Evolutionary conservation across 2,113 vertebrate species (phyloP), one percentile per base, ranked within the genome.

Genomic region (Hippocampus comes): DNA sequence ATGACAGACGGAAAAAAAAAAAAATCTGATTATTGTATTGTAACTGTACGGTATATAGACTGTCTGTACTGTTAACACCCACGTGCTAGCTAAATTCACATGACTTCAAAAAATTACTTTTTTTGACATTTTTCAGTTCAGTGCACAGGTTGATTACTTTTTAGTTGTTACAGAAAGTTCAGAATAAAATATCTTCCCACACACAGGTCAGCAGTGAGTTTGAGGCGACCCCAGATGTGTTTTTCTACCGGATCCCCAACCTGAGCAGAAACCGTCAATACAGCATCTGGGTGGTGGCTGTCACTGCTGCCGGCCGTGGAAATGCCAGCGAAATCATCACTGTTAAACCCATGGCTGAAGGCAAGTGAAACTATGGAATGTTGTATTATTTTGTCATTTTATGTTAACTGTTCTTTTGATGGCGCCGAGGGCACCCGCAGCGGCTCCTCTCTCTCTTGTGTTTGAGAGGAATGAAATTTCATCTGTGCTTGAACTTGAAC

Each of bases 141-240:
- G 34, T n/a, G 34, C 18, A 20, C 30, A 63, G 30, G 12, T 30
- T 42, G 17, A 34, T 61, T 18, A 4, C n/a, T 60, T 2, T 60
- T 30, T 27, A 15, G 23, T 15, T 2, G 56, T 7, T 7, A 27
- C 5, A 59, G 23, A 27, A 34, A 61, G 27, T 8, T 34, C 59
- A 34, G 30, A 61, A 15, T 30, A 30, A 27, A 74, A 68, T 71
- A 5, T 81, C 15, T 87, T 88, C 9, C 86, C 67, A 90, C 87
- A 68, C 80, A 76, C 89, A 99, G 97, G 95, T 98, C 87, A 97
- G 97, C 93, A 99, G 96, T 69, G 97, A 99, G 88, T 99, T 98
- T 78, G 97, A 99, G 89, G 96, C 96, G 4, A 95, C 96, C 42
- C 96, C 97, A 0, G 96, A 99, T 76, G 94, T 96, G 3, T 98